phyloP scores from a whole-genome alignment of 37 sponge, comb jelly and placozoan genomes.

The Lycopodina hypogea region DNA sequence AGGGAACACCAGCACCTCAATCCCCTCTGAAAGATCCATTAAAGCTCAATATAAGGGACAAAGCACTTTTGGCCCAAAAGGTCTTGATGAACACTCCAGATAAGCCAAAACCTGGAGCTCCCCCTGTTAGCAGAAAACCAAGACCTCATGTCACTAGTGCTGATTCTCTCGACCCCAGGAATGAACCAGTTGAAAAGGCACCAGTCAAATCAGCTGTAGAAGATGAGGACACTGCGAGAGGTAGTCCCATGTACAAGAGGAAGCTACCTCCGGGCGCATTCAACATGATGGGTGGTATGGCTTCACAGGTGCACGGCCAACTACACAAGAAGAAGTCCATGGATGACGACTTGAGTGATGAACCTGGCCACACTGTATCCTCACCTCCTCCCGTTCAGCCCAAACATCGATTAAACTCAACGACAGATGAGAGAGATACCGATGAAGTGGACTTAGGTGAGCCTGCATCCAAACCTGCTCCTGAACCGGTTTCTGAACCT shows the following conservation, averaged over 20 bases:
- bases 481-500: neutral
- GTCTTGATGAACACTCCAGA: neutral
- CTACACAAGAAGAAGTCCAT: neutral
- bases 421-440: neutral
- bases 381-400: neutral
- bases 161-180: neutral
- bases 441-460: too few species aligned
- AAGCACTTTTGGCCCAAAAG: slow-evolving; percentile 49
- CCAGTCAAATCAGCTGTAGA: slow-evolving; percentile 3
- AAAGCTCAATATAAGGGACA: slow-evolving; percentile 41
- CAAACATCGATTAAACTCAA: neutral
- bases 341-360: too few species aligned
- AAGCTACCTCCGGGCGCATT: slow-evolving; percentile 57
- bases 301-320: neutral
- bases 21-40: slow-evolving; percentile 43
- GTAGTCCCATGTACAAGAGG: slow-evolving; percentile 5
- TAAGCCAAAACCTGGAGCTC: slow-evolving; percentile 9
- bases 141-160: neutral
- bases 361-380: too few species aligned
- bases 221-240: slow-evolving; percentile 4
- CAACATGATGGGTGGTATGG: slow-evolving; percentile 11
- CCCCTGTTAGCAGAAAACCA: slow-evolving; percentile 9
- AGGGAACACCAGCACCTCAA: slow-evolving; percentile 9
- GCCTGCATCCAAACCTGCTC: neutral
- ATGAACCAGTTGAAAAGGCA: neutral